Evolutionary conservation across 2,888 invertebrate genomes (phyloP), one percentile per base, ranked within the genome.

Genomic region (Cotesia congregata): DNA sequence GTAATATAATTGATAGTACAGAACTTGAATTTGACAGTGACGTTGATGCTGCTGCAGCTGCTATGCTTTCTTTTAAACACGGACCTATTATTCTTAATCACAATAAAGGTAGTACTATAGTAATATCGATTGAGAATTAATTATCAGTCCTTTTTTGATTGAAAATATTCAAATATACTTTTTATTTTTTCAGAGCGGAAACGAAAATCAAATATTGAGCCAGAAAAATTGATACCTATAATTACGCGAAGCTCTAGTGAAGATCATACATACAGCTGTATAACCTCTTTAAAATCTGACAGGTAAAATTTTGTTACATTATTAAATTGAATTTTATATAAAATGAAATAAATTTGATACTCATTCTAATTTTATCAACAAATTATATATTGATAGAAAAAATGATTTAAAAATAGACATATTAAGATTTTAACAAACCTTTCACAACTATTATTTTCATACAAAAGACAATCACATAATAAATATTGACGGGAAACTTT

Each of bases 221-320:
- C 86, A 4, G 87, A 89, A 75, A 85, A 88, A 74, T 80, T 89
- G 77, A 90, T 90, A 78, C 91, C 91, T 84, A 94, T 97, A 82
- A 96, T 96, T 84, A 97, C 96, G 2, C 94, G 94, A 74, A 95
- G 95, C 85, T 96, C 97, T 0, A 96, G 96, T 90, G 96, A 96
- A 90, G 98, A 98, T 91, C 97, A 98, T 90, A 97, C 97, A 73
- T 98, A 97, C 91, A 96, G 96, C 77, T 88, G 88, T 76, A 86
- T 89, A 61, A 86, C 89, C 6, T 88, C 89, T 5, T 81, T 86
- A 12, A 88, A 88, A 77, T 81, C 87, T 72, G 89, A 88, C 81
- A 87, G 88, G 89, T 89, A 81, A 74, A 65, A 39, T 20, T 65
- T 65, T 65, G 3, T 65, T 12, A 65, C 6, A 15, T 6, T 62